Conservation (phyloP, 1,140 invertebrate genomes). For the Arion vulgaris region DNA sequence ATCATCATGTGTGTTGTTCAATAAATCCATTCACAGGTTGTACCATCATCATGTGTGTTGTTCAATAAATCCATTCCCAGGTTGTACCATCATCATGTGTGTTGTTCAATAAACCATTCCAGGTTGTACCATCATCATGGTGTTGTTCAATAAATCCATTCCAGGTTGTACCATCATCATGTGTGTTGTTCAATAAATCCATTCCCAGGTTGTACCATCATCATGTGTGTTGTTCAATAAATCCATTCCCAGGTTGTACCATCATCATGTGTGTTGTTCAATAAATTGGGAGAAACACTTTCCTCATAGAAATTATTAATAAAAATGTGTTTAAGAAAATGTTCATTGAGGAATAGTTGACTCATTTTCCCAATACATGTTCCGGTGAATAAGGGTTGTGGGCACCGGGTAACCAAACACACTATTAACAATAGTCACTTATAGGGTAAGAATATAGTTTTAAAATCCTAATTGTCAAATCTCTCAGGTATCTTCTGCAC, state of each 20-base stretch:
- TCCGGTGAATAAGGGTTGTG: background rate
- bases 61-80: background rate
- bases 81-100: background rate
- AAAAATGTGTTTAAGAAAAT: too few relatives aligned
- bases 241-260: too few relatives aligned
- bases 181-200: too few relatives aligned
- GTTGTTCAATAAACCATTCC: too few relatives aligned
- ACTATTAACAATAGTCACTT: background rate
- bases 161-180: background rate
- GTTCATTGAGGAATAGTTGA: background rate
- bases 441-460: background rate
- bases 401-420: background rate
- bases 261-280: background rate
- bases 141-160: background rate
- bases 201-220: too few relatives aligned
- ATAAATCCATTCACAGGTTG: too few relatives aligned
- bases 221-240: too few relatives aligned
- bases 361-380: background rate
- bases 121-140: too few relatives aligned
- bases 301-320: background rate
- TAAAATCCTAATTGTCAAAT: background rate
- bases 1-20: background rate
- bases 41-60: too few relatives aligned
- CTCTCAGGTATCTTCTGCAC: constrained; percentile 31
- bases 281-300: background rate